Evolutionary conservation across 1,140 invertebrate species (phyloP), one percentile per base, ranked within the genome.

Genomic region (Micrasema minimum): DNA sequence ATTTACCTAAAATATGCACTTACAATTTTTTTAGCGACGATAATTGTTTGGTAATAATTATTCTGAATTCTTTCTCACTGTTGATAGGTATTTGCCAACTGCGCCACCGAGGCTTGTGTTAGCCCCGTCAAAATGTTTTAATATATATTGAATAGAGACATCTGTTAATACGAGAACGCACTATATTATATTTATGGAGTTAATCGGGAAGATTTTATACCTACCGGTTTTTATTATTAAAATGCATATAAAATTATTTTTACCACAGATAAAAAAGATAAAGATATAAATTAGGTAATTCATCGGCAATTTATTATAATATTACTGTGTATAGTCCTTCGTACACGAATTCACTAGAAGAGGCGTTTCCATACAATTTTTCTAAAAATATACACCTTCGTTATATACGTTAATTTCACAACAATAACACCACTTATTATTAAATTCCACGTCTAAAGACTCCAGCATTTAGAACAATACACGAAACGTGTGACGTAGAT

Each of bases 41-140:
- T n/a, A n/a, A n/a, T n/a, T n/a, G n/a, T n/a, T n/a, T n/a, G n/a
- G n/a, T n/a, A n/a, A n/a, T n/a, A n/a, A n/a, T n/a, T n/a, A n/a
- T n/a, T n/a, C n/a, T n/a, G n/a, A n/a, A n/a, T n/a, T n/a, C n/a
- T n/a, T n/a, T n/a, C n/a, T n/a, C n/a, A n/a, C n/a, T n/a, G n/a
- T n/a, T n/a, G n/a, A n/a, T n/a, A n/a, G n/a, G n/a, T n/a, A n/a
- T n/a, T 92, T 95, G 88, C 93, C 93, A 91, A 92, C 93, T 94
- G 92, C 91, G 92, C 92, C 89, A 94, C 90, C 91, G 91, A 93
- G 90, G 91, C 91, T 22, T 16, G 35, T 75, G 53, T 9, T 4
- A 22, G 18, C 1, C 12, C 22, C 11, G 59, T 5, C 20, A 31
- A 16, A 46, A 23, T 5, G 46, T 31, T 9, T 1, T 11, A 23